phyloP scores from a whole-genome alignment of 2,113 vertebrate species.

The Sarotherodon lohbergeri region DNA sequence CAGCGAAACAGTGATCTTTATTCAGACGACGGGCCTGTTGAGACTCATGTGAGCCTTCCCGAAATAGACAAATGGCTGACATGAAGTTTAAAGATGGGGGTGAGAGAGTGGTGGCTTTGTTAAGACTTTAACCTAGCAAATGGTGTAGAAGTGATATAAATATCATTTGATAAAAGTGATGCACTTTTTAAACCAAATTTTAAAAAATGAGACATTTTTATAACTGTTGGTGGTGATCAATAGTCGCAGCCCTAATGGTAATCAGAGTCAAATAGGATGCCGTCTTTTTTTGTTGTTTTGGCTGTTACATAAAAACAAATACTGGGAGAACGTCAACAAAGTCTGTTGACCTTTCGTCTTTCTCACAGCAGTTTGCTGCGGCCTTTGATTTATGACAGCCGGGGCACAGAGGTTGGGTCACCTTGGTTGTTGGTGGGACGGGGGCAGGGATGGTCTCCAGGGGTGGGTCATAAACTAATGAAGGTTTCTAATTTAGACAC shows the following conservation, averaged over 20 bases:
- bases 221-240: neutral
- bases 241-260: neutral
- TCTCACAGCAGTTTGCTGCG: slow-evolving; percentile 64
- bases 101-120: neutral
- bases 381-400: slow-evolving; percentile 62
- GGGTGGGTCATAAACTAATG: slow-evolving; percentile 72
- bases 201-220: neutral
- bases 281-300: neutral
- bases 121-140: neutral
- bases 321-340: slow-evolving; percentile 69
- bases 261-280: neutral
- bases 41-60: slow-evolving; percentile 67
- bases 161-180: neutral
- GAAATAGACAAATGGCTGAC: slow-evolving; percentile 65
- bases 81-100: slow-evolving; percentile 49
- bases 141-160: neutral
- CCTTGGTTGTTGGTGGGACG: slow-evolving; percentile 59
- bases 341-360: slow-evolving; percentile 73
- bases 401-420: slow-evolving; percentile 57
- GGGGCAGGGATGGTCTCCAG: slow-evolving; percentile 44
- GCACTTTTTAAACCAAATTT: neutral
- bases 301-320: slow-evolving; percentile 49
- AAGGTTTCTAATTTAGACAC: slow-evolving; percentile 76
- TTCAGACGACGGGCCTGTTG: slow-evolving; percentile 61
- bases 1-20: slow-evolving; percentile 64